Base-by-base conservation (phyloP, 2,888 invertebrate species). In the Sceliomorpha sp. region DNA sequence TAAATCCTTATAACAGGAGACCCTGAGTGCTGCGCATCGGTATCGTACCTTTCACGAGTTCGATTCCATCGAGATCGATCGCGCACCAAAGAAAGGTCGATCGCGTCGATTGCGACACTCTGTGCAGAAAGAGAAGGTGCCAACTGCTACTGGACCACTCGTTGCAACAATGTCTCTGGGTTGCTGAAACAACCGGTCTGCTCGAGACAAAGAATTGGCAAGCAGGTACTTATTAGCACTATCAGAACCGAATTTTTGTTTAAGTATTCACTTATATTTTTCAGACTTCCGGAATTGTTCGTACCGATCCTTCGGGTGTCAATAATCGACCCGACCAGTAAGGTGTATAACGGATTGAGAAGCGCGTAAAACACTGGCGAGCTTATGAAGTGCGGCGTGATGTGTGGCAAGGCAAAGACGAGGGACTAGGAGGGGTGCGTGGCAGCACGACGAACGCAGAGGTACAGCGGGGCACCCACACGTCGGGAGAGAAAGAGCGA, bases 1-100 rank as follows among this genome's bases (percentile, higher is more conserved):
- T 27, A n/a, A n/a, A 3, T 27, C 27, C n/a, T 2, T 27, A 8
- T 8, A 6, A 8, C 27, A 14, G 36, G 36, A 48, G 53, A 13
- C 55, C 55, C 42, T 31, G 47, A 15, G 31, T 10, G 17, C n/a
- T n/a, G 47, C 36, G 37, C 40, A 39, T 26, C 20, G 34, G 31
- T 40, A 50, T 36, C 31, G 45, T 53, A 12, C 53, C 47, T 63
- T 55, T 63, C 48, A 71, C 70, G 39, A 51, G 44, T 66, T 42
- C 56, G 40, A 45, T 44, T 32, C 51, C 50, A 59, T 56, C 55
- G 26, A 51, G 59, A 71, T 58, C 56, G 58, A 55, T 59, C 24
- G 58, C 40, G 32, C 24, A 24, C 27, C 26, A 26, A 32, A 29
- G 44, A 50, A 59, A 67, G 55, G 67, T 55, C 70, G 70, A 67